Conservation (phyloP, 2,888 invertebrate genomes). For the Platerodrilus igneus region DNA sequence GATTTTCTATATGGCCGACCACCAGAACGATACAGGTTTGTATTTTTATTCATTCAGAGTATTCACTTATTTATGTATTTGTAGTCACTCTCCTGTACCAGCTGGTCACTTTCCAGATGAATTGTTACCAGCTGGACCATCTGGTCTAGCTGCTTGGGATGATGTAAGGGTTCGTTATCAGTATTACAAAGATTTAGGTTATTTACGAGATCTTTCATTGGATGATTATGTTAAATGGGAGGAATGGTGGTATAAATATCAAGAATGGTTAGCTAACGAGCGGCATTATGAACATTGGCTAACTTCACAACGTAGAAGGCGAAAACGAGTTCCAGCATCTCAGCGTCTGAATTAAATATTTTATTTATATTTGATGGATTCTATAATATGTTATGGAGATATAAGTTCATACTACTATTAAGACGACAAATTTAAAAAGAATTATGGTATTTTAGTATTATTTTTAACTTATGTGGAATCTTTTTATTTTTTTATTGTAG, state of each 20-base stretch:
- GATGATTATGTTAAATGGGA: slow-evolving; percentile 90
- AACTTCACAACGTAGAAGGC: slow-evolving; percentile 44
- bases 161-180: slow-evolving; percentile 83
- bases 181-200: slow-evolving; percentile 85
- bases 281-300: slow-evolving; percentile 72
- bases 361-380: no score
- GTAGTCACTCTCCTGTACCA: slow-evolving; percentile 60
- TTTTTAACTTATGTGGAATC: no score
- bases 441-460: no score
- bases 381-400: no score
- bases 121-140: slow-evolving; percentile 66
- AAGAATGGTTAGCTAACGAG: slow-evolving; percentile 85
- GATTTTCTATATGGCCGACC: slow-evolving; percentile 51
- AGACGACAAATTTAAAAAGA: no score
- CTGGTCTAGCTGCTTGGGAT: slow-evolving; percentile 77
- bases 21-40: slow-evolving; percentile 54
- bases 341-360: slow-evolving; percentile 46
- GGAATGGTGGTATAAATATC: slow-evolving; percentile 92
- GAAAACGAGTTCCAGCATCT: slow-evolving; percentile 42
- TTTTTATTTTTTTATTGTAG: no score
- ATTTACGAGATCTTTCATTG: slow-evolving; percentile 69
- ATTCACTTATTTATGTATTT: slow-evolving; percentile 10
- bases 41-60: no score
- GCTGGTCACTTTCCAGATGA: slow-evolving; percentile 78
- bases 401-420: no score